These are phyloP conservation scores for Microtus montanus DNA, from an alignment of 2,113 vertebrate genomes.

Conservation along the genomic window DNA sequence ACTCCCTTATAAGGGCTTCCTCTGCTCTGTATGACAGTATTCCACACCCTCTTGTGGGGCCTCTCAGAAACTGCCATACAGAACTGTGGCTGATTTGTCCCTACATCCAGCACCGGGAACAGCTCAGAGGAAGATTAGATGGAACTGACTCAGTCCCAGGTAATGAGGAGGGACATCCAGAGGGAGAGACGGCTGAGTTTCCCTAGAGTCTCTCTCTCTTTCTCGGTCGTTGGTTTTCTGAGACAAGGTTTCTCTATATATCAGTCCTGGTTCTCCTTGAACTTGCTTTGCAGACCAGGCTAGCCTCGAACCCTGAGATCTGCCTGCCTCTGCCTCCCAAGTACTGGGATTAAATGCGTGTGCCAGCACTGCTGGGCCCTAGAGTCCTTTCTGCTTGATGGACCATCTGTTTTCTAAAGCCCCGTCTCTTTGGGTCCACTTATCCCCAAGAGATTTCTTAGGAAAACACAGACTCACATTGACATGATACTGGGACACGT, in stretches of 20 bases:
- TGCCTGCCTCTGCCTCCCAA: not conserved
- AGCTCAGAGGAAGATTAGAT: not conserved
- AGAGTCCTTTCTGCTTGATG: not conserved
- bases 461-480: constrained; percentile 71
- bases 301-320: not conserved
- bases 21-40: not conserved
- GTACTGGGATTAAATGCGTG: not conserved
- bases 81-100: not conserved
- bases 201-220: not conserved
- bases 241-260: not conserved
- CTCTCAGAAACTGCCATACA: not conserved
- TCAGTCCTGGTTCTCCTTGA: not conserved
- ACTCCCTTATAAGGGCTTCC: not conserved
- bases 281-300: not conserved
- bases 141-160: not conserved
- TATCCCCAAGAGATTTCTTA: not conserved
- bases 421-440: not conserved
- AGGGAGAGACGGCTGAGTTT: not conserved
- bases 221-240: not conserved
- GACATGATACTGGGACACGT: constrained; percentile 83
- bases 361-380: not conserved
- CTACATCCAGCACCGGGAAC: not conserved
- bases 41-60: fast-evolving
- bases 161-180: too few species aligned
- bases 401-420: not conserved